Base-by-base conservation (phyloP, 2,797 vertebrate species). In the Galago senegalensis region DNA sequence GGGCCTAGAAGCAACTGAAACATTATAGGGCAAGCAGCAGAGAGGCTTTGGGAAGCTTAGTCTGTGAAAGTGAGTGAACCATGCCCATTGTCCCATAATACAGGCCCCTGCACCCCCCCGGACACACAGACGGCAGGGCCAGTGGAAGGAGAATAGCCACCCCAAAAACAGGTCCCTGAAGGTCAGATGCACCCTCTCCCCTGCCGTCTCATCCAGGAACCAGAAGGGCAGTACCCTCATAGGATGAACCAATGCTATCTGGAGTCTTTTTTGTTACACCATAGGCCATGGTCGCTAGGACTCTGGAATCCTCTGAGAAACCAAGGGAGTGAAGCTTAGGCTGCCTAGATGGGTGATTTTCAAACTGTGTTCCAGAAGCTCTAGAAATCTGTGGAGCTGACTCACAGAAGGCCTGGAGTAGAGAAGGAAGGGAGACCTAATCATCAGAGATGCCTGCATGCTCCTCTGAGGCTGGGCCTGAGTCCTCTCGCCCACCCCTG, bases 1-100 rank as follows among this genome's bases (percentile, higher is more conserved):
- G 70, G 23, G 11, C 40, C n/a, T 27, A 0, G 17, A 70, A 72
- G 87, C n/a, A 37, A 12, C 31, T 7, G 49, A 43, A 49, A 17
- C 18, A 10, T 23, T 31, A 3, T 0, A 29, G 29, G 14, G 69
- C 63, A 46, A 27, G 18, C 2, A 49, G 23, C 53, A 60, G 67
- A 58, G 46, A 49, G 27, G 37, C 46, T 25, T 8, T 18, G 29
- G 87, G 60, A 21, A 12, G 21, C 76, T n/a, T 13, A 63, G 29
- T 17, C 17, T 25, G 0, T 8, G 17, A 60, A 37, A 21, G 5
- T n/a, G 17, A 3, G 0, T 8, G 25, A 84, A 73, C 53, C 7
- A 18, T 12, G 23, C 14, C 9, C 29, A 5, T 12, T 49, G 75
- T 70, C 67, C 60, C 40, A 9, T 4, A 25, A 9, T 4, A 25